Conservation (phyloP, 2,797 vertebrate species). For the Tokudaia muenninki region DNA sequence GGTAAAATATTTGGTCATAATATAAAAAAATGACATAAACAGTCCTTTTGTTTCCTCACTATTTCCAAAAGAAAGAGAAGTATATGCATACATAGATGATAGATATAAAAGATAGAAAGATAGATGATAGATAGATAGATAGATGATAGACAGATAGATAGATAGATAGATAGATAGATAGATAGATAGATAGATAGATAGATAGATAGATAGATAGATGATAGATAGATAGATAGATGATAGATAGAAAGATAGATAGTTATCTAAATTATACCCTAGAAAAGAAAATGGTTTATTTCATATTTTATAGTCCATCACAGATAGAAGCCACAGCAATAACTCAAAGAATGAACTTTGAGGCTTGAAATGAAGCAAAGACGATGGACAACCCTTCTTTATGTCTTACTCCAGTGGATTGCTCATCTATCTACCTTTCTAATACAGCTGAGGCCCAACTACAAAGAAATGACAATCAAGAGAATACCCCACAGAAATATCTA, state of each 20-base stretch:
- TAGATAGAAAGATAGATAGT: not conserved
- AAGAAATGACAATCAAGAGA: not conserved
- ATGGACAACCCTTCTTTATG: not conserved
- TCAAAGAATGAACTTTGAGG: not conserved
- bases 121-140: not conserved
- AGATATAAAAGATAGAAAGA: not conserved
- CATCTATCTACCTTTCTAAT: not conserved
- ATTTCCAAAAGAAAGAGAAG: not conserved
- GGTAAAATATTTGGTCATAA: constrained; percentile 36
- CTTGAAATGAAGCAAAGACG: not conserved
- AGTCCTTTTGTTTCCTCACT: constrained; percentile 10
- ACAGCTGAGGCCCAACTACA: not conserved
- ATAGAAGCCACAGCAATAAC: not conserved
- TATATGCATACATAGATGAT: not conserved
- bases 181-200: not conserved
- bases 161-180: not conserved
- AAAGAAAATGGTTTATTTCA: not conserved
- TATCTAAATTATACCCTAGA: not conserved
- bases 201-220: not conserved
- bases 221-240: not conserved
- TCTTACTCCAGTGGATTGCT: not conserved
- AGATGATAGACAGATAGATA: not conserved
- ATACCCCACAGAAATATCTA: not conserved
- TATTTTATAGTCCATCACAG: no score
- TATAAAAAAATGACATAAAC: not conserved